These are phyloP conservation scores for Drosophila mojavensis DNA, from an alignment of 1,140 invertebrate species.

Conservation along the genomic window DNA sequence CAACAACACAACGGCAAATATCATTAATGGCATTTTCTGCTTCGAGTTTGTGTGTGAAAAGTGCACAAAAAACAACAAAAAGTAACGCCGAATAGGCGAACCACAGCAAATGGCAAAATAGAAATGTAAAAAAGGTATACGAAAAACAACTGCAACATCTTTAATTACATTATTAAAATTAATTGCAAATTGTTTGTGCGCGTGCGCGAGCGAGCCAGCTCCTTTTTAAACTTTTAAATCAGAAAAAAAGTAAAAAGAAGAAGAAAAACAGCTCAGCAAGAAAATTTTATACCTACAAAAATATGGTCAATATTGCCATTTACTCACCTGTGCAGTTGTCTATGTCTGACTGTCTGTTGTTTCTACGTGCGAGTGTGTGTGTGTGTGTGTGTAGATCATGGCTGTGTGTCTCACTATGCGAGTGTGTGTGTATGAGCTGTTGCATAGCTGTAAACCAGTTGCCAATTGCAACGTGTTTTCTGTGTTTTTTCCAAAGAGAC, in stretches of 20 bases:
- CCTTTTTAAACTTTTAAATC: too few species aligned
- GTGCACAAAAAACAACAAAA: constrained; percentile 59
- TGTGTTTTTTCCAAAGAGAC: constrained; percentile 49
- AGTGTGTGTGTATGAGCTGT: constrained; percentile 44
- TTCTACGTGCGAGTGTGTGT: not conserved
- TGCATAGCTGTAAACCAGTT: constrained; percentile 81
- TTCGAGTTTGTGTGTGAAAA: constrained; percentile 78
- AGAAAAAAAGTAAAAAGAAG: not conserved
- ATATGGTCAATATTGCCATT: constrained; percentile 67
- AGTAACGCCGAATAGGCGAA: constrained; percentile 20
- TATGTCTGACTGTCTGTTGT: constrained; percentile 30
- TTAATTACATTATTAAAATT: constrained; percentile 32
- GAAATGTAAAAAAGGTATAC: constrained; percentile 69
- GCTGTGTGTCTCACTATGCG: constrained; percentile 18
- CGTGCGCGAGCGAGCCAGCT: constrained; percentile 12
- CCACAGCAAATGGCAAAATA: constrained; percentile 39
- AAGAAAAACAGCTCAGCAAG: constrained; percentile 1
- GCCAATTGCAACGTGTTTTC: constrained; percentile 76
- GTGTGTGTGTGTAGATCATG: constrained; percentile 26
- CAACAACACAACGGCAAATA: constrained; percentile 30
- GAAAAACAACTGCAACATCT: constrained; percentile 23
- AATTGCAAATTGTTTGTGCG: constrained; percentile 19
- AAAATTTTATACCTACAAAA: constrained; percentile 45
- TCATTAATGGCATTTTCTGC: constrained; percentile 77
- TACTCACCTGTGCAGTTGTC: constrained; percentile 70